Percentiles rank a stretch among this genome's conserved stretches.
phyloP scores from a whole-genome alignment of 2,888 invertebrate species.

The Caenorhabditis sinica region DNA sequence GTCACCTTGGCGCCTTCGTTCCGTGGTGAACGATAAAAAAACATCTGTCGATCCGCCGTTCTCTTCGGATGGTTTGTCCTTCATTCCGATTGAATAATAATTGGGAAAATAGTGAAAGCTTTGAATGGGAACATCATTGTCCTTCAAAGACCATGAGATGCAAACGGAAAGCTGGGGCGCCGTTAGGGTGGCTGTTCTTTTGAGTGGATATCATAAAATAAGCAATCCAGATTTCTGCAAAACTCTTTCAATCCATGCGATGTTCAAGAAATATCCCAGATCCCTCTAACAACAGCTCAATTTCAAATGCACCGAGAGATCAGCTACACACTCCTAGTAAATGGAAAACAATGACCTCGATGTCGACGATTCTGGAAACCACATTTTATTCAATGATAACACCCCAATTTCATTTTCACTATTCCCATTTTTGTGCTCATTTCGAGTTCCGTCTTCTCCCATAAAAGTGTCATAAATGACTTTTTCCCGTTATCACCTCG shows the following conservation, averaged over 20 bases:
- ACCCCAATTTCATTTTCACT: not conserved
- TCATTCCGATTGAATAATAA: constrained; percentile 33
- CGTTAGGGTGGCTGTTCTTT: no score
- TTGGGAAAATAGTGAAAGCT: constrained; percentile 19
- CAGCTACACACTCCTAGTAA: no score
- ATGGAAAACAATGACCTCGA: no score
- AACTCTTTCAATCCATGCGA: no score
- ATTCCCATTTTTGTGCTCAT: constrained; percentile 1
- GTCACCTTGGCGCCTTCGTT: constrained; percentile 54
- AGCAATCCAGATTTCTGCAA: no score
- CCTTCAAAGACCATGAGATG: no score
- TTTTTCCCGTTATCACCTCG: constrained; percentile 42
- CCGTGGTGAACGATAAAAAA: constrained; percentile 22
- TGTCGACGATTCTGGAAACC: no score
- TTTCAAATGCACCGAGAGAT: no score
- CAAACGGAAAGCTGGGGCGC: no score
- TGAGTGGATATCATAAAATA: no score
- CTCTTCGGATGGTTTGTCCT: constrained; percentile 16
- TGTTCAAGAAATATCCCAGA: no score
- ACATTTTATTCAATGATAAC: not conserved
- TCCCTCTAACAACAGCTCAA: no score
- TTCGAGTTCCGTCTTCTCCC: constrained; percentile 20
- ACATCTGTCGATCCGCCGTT: constrained; percentile 35
- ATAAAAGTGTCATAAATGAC: constrained; percentile 29
- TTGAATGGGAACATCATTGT: not conserved